A percentile compares a stretch with the other conserved stretches of the same genome.
Evolutionary conservation across 2,888 invertebrate genomes (phyloP).

Genomic region (Taphrorychus bicolor): DNA sequence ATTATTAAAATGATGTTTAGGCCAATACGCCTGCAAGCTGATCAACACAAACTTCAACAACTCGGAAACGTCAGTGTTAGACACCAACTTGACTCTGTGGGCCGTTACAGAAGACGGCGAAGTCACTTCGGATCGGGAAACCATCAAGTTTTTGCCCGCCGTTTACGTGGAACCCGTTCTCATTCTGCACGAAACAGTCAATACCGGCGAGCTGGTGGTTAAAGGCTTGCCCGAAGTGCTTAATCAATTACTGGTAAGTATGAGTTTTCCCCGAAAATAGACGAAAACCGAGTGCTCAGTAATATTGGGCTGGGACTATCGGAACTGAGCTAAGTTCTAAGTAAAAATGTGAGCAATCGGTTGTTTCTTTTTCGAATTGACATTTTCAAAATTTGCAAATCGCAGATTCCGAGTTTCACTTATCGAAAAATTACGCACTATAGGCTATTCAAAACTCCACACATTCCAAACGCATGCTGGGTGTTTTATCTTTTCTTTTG

Average conservation of each 20-base stretch:
- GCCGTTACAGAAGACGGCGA: constrained; percentile 50
- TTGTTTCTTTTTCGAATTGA: too few relatives aligned
- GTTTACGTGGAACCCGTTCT: constrained; percentile 51
- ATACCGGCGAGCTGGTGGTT: constrained; percentile 55
- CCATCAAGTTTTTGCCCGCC: constrained; percentile 56
- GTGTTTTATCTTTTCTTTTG: too few relatives aligned
- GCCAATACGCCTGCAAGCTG: constrained; percentile 57
- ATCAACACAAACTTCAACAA: constrained; percentile 48
- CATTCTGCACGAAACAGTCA: constrained; percentile 43
- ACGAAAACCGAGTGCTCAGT: too few relatives aligned
- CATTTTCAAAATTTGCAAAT: too few relatives aligned
- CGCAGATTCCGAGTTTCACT: too few relatives aligned
- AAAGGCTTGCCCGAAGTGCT: constrained; percentile 66
- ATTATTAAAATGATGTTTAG: constrained; percentile 39
- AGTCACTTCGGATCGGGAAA: constrained; percentile 49
- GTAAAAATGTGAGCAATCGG: too few relatives aligned
- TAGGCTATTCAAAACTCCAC: too few relatives aligned
- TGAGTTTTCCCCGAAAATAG: too few relatives aligned
- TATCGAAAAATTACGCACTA: too few relatives aligned
- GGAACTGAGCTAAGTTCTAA: too few relatives aligned
- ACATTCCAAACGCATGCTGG: too few relatives aligned
- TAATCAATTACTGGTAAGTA: constrained; percentile 62
- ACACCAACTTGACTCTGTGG: constrained; percentile 54
- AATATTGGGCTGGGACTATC: too few relatives aligned
- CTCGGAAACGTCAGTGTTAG: constrained; percentile 50